Evolutionary conservation across 1,140 invertebrate genomes (phyloP).

Genomic region (Parasteatoda tepidariorum): DNA sequence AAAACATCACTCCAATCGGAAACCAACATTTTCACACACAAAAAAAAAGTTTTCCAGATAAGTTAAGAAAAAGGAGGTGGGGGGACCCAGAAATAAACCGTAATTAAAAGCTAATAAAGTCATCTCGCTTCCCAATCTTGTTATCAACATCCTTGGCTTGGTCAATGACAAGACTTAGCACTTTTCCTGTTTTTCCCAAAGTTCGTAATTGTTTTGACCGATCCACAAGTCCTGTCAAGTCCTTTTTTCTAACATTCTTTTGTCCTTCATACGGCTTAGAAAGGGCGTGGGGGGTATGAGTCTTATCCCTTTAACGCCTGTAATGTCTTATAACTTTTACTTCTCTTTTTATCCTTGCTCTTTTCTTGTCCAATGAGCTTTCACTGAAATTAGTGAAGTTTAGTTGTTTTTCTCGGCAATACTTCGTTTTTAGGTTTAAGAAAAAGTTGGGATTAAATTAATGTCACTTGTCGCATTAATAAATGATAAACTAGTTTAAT

Average conservation of each 20-base stretch:
- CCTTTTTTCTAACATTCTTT: not conserved
- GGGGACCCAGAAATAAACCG: not conserved
- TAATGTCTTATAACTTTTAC: not conserved
- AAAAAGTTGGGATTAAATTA: too few relatives aligned
- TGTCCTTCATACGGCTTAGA: not conserved
- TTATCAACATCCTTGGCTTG: not conserved
- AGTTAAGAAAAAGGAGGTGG: too few relatives aligned
- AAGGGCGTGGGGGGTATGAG: not conserved
- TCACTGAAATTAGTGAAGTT: not conserved
- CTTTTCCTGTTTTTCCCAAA: not conserved
- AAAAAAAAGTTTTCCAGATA: too few relatives aligned
- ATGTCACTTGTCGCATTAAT: too few relatives aligned
- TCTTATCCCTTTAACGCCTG: not conserved
- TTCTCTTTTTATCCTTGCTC: not conserved
- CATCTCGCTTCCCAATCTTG: not conserved
- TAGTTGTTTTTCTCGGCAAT: too few relatives aligned
- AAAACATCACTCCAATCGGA: too few relatives aligned
- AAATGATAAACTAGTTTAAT: too few relatives aligned
- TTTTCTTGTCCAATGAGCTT: not conserved
- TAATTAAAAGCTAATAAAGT: slow-evolving; percentile 44
- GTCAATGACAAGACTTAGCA: not conserved
- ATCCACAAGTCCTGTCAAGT: not conserved
- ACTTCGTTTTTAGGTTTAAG: too few relatives aligned
- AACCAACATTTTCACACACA: too few relatives aligned
- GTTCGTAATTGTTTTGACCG: not conserved